A percentile compares a stretch with the other conserved stretches of the same genome.
Conservation (phyloP, 2,797 vertebrate species). For the Trichosurus vulpecula region DNA sequence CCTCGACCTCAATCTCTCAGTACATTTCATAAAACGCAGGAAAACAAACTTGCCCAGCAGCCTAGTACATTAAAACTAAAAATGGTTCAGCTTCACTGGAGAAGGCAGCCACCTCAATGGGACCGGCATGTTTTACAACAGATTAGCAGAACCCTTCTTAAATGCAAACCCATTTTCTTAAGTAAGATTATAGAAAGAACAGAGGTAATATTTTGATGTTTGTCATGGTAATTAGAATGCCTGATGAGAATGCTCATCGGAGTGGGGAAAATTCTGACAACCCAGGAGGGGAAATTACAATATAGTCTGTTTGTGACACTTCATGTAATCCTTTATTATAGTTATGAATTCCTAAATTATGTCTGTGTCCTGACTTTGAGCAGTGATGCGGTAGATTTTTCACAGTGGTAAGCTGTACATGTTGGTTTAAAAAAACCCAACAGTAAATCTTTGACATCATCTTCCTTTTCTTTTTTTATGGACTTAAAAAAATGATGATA, state of each 20-base stretch:
- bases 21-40: background rate
- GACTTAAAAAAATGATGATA: background rate
- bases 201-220: slow-evolving; percentile 19
- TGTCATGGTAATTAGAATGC: slow-evolving; percentile 42
- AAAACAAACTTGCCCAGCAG: background rate
- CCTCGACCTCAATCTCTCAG: background rate
- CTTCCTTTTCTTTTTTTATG: background rate
- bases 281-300: slow-evolving; percentile 13
- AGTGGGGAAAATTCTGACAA: slow-evolving; percentile 27
- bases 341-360: slow-evolving; percentile 18
- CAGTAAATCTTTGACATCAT: background rate
- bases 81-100: background rate
- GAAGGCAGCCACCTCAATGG: background rate
- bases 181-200: slow-evolving; percentile 1
- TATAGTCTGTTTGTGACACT: background rate
- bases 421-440: background rate
- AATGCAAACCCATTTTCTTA: slow-evolving; percentile 11
- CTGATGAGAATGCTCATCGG: background rate
- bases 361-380: background rate
- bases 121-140: background rate
- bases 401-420: slow-evolving; percentile 6
- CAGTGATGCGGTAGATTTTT: background rate
- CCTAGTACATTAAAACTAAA: background rate
- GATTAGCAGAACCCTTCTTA: background rate
- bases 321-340: background rate